Percentiles rank a stretch among this genome's conserved stretches.
These are phyloP conservation scores for Helicoverpa armigera DNA, from an alignment of 1,140 invertebrate species.

Conservation along the genomic window DNA sequence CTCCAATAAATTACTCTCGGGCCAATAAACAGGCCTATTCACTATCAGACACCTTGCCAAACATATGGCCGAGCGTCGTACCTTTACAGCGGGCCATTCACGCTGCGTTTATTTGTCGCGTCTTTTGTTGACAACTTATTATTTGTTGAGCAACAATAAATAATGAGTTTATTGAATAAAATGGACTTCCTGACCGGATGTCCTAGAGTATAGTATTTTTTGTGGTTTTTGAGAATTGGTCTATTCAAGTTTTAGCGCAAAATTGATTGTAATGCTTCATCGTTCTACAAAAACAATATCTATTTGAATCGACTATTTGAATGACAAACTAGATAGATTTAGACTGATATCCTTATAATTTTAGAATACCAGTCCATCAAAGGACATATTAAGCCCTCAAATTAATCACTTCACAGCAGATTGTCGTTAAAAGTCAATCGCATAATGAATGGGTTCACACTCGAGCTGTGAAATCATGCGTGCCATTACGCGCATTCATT, in stretches of 20 bases:
- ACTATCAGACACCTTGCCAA: slow-evolving; percentile 22
- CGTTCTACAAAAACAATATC: too few species aligned
- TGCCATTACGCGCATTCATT: slow-evolving; percentile 51
- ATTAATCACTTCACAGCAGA: background rate
- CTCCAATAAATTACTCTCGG: slow-evolving; percentile 15
- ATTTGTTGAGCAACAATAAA: slow-evolving; percentile 45
- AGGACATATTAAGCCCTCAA: background rate
- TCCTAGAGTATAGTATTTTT: background rate
- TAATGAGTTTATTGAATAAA: slow-evolving; percentile 30
- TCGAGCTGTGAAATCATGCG: slow-evolving; percentile 46
- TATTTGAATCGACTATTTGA: too few species aligned
- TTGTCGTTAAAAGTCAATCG: slow-evolving; percentile 34
- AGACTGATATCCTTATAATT: too few species aligned
- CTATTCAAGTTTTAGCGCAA: background rate
- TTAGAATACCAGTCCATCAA: too few species aligned
- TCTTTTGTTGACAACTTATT: slow-evolving; percentile 29
- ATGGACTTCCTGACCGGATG: slow-evolving; percentile 42
- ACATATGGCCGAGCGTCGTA: slow-evolving; percentile 18
- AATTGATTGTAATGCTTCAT: background rate
- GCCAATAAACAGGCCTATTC: slow-evolving; percentile 20
- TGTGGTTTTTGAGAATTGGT: background rate
- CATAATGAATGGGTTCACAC: slow-evolving; percentile 38
- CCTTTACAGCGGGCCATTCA: slow-evolving; percentile 36
- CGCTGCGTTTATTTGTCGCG: slow-evolving; percentile 13
- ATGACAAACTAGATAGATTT: too few species aligned